Conservation (phyloP, 2,113 vertebrate species). For the Chaenocephalus aceratus region DNA sequence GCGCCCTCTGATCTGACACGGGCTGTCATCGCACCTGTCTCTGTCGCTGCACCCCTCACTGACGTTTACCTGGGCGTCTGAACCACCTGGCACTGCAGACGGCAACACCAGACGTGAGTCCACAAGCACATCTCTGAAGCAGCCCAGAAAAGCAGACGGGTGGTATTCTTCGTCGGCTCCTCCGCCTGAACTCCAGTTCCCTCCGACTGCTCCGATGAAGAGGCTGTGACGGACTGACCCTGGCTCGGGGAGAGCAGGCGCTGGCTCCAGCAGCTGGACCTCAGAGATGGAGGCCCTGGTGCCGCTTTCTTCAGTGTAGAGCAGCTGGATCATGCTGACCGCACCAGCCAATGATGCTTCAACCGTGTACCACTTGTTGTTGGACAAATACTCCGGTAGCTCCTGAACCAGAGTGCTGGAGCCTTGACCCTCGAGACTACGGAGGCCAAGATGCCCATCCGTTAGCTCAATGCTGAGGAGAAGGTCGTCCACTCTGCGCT, state of each 20-base stretch:
- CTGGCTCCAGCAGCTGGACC: conserved; percentile 46
- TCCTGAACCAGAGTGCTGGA: conserved; percentile 75
- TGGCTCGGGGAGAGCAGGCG: conserved; percentile 65
- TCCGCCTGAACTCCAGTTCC: conserved; percentile 21
- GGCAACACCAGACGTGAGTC: conserved; percentile 82
- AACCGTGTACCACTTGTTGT: conserved; percentile 89
- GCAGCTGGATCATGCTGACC: conserved; percentile 83
- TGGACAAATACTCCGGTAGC: conserved; percentile 82
- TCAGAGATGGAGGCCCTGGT: conserved; percentile 49
- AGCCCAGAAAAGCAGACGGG: conserved; percentile 89
- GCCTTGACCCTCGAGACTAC: conserved; percentile 72
- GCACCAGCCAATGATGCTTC: conserved; percentile 84
- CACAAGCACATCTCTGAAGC: conserved; percentile 90
- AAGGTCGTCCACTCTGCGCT: conserved; percentile 74
- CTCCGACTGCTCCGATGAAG: conserved; percentile 83
- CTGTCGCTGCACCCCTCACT: conserved; percentile 85
- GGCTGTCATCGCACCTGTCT: conserved; percentile 87
- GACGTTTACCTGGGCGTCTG: conserved; percentile 80
- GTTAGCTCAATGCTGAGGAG: conserved; percentile 85
- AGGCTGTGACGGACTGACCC: conserved; percentile 70
- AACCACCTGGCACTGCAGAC: conserved; percentile 56
- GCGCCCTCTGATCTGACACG: conserved; percentile 89
- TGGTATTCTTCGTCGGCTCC: conserved; percentile 63
- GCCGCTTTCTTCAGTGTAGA: conserved; percentile 81
- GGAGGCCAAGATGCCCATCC: conserved; percentile 82